Percentiles rank a stretch among this genome's conserved stretches.
Evolutionary conservation across 2,113 vertebrate species (phyloP).

Genomic region (Peromyscus maniculatus): DNA sequence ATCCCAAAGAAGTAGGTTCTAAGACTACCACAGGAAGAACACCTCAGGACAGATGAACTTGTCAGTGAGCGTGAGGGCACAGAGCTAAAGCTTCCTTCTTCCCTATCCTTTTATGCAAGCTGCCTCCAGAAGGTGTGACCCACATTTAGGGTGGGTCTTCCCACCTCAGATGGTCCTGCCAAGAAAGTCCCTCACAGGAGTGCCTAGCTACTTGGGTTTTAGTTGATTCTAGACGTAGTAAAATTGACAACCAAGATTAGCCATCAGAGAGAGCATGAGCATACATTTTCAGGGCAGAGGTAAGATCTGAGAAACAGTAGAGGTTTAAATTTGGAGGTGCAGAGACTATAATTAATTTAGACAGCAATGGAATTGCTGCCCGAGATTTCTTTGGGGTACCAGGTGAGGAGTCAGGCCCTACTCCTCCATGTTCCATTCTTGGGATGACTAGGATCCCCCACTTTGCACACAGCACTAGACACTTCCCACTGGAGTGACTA

Average conservation of each 20-base stretch:
- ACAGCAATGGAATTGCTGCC: no score
- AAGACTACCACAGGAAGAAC: not conserved
- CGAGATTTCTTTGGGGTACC: not conserved
- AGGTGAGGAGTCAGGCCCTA: not conserved
- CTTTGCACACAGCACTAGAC: not conserved
- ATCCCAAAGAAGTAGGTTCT: not conserved
- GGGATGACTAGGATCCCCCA: no score
- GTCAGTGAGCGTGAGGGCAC: not conserved
- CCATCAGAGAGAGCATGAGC: not conserved
- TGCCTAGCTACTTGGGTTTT: not conserved
- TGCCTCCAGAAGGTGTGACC: not conserved
- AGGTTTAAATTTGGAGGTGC: not conserved
- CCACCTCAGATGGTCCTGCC: not conserved
- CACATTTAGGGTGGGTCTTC: not conserved
- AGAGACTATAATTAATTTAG: not conserved
- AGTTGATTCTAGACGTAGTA: not conserved
- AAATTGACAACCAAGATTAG: not conserved
- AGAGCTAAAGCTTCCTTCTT: not conserved
- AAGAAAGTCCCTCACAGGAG: not conserved
- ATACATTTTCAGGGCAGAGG: not conserved
- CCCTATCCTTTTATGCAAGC: not conserved
- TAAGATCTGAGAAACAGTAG: not conserved
- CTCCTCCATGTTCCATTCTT: not conserved
- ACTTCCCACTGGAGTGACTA: not conserved
- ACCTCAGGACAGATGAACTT: not conserved